These are phyloP conservation scores for Platycheirus rosarum DNA, from an alignment of 2,888 invertebrate species.

Conservation along the genomic window DNA sequence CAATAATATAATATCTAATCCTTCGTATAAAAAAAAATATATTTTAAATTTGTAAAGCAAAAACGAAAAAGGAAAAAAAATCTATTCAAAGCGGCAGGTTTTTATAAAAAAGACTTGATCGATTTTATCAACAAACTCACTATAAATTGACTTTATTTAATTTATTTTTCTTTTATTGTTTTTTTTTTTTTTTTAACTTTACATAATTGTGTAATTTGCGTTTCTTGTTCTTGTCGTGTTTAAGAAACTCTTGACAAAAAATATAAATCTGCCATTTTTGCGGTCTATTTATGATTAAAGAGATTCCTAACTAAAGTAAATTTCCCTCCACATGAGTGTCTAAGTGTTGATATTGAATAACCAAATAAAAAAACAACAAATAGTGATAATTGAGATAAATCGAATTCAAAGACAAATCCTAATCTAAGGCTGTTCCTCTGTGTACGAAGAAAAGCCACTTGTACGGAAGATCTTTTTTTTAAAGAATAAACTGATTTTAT, in stretches of 20 bases:
- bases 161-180: constrained; percentile 57
- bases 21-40: constrained; percentile 54
- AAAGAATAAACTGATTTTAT: constrained; percentile 22
- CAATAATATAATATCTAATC: constrained; percentile 63
- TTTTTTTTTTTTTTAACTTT: constrained; percentile 38
- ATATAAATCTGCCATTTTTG: constrained; percentile 64
- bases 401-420: constrained; percentile 31
- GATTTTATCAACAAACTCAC: constrained; percentile 64
- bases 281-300: constrained; percentile 57
- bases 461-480: constrained; percentile 20
- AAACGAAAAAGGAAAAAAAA: constrained; percentile 54
- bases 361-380: constrained; percentile 22
- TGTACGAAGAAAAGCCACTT: constrained; percentile 35
- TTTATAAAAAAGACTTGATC: constrained; percentile 62
- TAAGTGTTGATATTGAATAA: constrained; percentile 58
- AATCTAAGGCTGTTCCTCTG: constrained; percentile 32
- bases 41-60: constrained; percentile 60
- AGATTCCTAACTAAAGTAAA: constrained; percentile 58
- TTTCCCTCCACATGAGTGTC: constrained; percentile 69
- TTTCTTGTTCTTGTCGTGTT: constrained; percentile 53
- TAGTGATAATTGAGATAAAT: constrained; percentile 35
- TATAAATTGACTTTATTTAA: constrained; percentile 67
- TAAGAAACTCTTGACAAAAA: constrained; percentile 47
- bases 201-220: constrained; percentile 43
- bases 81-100: constrained; percentile 53